A percentile compares a stretch with the other conserved stretches of the same genome.
phyloP scores from a whole-genome alignment of 1,140 invertebrate genomes.

The Aphis craccivora region DNA sequence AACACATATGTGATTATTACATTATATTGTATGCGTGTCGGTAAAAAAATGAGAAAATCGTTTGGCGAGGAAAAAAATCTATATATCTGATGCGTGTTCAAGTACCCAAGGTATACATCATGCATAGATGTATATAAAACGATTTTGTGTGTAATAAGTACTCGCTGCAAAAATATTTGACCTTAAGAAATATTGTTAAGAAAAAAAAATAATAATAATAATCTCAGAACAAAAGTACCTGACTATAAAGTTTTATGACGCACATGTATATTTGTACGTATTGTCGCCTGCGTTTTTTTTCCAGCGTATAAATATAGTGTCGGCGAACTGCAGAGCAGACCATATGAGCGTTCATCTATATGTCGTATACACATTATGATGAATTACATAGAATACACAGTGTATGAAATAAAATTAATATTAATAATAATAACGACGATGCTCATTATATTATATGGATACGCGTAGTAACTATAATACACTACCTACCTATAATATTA shows the following conservation, averaged over 20 bases:
- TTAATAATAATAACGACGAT: neutral
- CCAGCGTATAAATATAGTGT: neutral
- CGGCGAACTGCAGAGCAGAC: neutral
- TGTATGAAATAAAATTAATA: neutral
- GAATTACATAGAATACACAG: neutral
- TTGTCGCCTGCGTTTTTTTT: neutral
- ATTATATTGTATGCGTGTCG: neutral
- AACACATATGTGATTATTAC: neutral
- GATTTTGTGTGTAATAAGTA: neutral
- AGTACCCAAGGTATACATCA: neutral
- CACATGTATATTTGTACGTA: neutral
- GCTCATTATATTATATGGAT: neutral
- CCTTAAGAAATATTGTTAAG: neutral
- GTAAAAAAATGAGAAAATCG: constrained; percentile 37
- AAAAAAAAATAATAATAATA: neutral
- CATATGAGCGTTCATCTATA: neutral
- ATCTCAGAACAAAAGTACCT: neutral
- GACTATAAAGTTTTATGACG: constrained; percentile 1
- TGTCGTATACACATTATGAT: neutral
- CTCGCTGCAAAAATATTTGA: neutral
- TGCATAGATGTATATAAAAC: neutral
- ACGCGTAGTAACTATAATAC: too few species aligned
- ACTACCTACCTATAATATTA: neutral
- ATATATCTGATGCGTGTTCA: neutral
- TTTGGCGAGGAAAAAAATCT: neutral